Percentiles rank a stretch among this genome's conserved stretches.
These are phyloP conservation scores for Neodiprion lecontei DNA, from an alignment of 1,140 invertebrate species.

Conservation along the genomic window DNA sequence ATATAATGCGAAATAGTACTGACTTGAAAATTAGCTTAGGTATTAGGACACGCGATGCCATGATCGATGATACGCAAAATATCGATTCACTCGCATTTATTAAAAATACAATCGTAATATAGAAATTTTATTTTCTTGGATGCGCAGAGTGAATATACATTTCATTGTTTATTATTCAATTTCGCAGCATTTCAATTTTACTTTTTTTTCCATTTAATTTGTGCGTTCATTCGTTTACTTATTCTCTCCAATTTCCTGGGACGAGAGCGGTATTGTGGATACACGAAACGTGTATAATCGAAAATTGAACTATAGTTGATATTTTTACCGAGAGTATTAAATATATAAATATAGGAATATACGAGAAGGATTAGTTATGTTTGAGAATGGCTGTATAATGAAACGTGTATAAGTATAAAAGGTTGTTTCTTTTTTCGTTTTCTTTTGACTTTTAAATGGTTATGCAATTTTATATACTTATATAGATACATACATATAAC, in stretches of 20 bases:
- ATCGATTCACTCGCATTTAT: no score
- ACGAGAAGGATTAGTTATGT: neutral
- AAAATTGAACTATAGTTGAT: no score
- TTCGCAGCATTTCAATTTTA: conserved; percentile 16
- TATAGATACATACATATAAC: neutral
- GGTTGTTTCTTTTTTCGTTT: neutral
- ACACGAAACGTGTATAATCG: no score
- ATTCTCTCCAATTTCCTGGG: neutral
- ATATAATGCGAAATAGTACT: no score
- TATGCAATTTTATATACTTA: conserved; percentile 4
- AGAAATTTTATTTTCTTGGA: no score
- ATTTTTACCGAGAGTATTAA: no score
- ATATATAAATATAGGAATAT: neutral
- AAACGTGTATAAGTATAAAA: neutral
- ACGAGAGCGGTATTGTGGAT: no score
- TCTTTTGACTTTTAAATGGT: neutral
- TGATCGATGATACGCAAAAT: neutral
- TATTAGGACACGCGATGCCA: neutral
- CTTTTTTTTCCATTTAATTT: conserved; percentile 13
- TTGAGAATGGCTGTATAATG: neutral
- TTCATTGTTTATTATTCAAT: neutral
- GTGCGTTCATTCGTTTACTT: neutral
- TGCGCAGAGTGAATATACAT: neutral
- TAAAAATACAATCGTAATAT: no score
- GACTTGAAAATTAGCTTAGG: neutral